phyloP scores from a whole-genome alignment of 1,140 invertebrate species.

The Agrilus planipennis region DNA sequence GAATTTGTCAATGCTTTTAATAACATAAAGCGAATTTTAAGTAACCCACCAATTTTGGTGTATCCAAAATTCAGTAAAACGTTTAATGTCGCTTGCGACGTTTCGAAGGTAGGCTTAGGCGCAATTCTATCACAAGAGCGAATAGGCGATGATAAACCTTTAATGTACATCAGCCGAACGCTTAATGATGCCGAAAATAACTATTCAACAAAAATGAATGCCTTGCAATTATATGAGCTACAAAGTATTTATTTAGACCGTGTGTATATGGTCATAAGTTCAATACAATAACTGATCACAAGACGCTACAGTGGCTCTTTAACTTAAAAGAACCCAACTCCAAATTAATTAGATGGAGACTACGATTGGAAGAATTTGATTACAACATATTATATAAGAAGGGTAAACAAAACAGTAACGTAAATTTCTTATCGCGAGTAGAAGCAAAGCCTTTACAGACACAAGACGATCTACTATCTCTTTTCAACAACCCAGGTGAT shows the following conservation, averaged over 20 bases:
- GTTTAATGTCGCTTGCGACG: constrained; percentile 1
- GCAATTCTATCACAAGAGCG: not conserved
- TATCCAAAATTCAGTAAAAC: not conserved
- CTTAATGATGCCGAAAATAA: not conserved
- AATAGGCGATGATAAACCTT: not conserved
- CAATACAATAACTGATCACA: constrained; percentile 15
- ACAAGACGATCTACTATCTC: not conserved
- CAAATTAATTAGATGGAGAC: constrained; percentile 33
- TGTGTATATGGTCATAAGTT: constrained; percentile 13
- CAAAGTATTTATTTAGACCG: constrained; percentile 11
- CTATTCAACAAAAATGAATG: constrained; percentile 9
- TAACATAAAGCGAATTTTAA: not conserved
- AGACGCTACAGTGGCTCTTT: not conserved
- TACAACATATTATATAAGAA: constrained; percentile 23
- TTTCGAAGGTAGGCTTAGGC: not conserved
- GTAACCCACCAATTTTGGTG: not conserved
- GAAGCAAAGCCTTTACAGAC: not conserved
- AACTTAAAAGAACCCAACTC: constrained; percentile 32
- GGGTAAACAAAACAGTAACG: constrained; percentile 3
- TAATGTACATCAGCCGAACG: not conserved
- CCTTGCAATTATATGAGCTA: constrained; percentile 12
- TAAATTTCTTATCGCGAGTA: not conserved
- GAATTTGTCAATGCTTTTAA: constrained; percentile 2
- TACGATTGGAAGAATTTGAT: constrained; percentile 32
- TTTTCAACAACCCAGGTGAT: not conserved